Evolutionary conservation across 1,140 invertebrate genomes (phyloP), one percentile per base, ranked within the genome.

Genomic region (Drosophila lowei): DNA sequence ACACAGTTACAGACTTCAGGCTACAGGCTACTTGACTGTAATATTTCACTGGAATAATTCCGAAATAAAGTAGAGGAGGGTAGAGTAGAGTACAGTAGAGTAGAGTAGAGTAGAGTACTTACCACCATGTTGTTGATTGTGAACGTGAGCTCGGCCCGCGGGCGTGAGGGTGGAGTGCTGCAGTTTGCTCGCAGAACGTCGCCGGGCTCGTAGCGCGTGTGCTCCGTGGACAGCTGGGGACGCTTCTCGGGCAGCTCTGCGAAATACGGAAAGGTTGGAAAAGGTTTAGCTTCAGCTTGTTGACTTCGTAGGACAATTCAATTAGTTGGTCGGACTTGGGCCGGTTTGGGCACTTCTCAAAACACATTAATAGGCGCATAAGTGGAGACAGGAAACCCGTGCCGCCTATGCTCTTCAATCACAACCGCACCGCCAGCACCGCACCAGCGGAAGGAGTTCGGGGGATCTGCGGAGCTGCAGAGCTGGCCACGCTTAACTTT

Each of bases 71-170:
- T 50, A 44, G 25, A 21, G 11, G 2, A 13, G 3, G 4, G 34
- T 13, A 13, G 11, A 11, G 3, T 8, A 13, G 11, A 38, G 11
- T 34, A 9, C 2, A 34, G 28, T 8, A 30, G 28, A 7, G 28
- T 28, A 28, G 6, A 30, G 8, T 38, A 4, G 0, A 9, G 30
- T 11, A 3, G 8, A 52, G 47, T 54, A 83, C 95, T 96, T 92
- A 97, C 96, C 92, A 94, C 93, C 85, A 94, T 93, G 76, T 94
- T 94, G 88, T 97, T 97, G 89, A 97, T 93, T 83, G 94, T 93
- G 92, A 96, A 96, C 52, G 93, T 94, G 41, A 96, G 92, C 57
- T 93, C 92, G 30, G 93, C 93, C 13, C 94, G 93, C 13, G 96
- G 96, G 57, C 94, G 93, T 23, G 95, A 94, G 9, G 93, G 92